phyloP scores from a whole-genome alignment of 1,140 invertebrate species.

The Apis laboriosa region DNA sequence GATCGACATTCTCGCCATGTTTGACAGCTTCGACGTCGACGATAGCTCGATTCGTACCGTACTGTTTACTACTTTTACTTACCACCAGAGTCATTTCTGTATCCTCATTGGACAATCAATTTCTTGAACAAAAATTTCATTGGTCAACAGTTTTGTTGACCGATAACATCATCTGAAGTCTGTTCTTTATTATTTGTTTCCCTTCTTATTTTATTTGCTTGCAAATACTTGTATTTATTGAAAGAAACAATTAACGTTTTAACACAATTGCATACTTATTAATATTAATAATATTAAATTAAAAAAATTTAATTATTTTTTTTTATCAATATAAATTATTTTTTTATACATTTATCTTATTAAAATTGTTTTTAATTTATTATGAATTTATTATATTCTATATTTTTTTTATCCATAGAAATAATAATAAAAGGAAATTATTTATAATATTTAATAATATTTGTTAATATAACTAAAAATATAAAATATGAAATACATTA shows the following conservation, averaged over 20 bases:
- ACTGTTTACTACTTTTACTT: slow-evolving; percentile 54
- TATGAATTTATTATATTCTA: not conserved
- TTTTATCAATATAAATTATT: not conserved
- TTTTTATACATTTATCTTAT: not conserved
- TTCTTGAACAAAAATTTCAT: slow-evolving; percentile 19
- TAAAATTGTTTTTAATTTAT: not conserved
- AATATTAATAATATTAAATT: not conserved
- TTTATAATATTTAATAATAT: not conserved
- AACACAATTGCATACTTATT: not conserved
- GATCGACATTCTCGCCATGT: slow-evolving; percentile 51
- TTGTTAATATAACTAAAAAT: not conserved
- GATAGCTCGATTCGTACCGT: slow-evolving; percentile 49
- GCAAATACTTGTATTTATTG: not conserved
- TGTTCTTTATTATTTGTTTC: not conserved
- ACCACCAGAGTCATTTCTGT: slow-evolving; percentile 28
- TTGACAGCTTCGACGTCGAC: slow-evolving; percentile 51
- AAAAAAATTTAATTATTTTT: not conserved
- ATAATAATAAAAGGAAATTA: not conserved
- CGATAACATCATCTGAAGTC: not conserved
- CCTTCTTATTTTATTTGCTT: not conserved
- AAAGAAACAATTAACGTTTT: not conserved
- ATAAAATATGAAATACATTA: not conserved
- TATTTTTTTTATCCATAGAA: not conserved
- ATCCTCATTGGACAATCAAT: slow-evolving; percentile 28
- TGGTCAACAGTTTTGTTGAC: slow-evolving; percentile 3